Percentiles rank a stretch among this genome's conserved stretches.
Evolutionary conservation across 2,888 invertebrate species (phyloP).

Genomic region (Pollenia amentaria): DNA sequence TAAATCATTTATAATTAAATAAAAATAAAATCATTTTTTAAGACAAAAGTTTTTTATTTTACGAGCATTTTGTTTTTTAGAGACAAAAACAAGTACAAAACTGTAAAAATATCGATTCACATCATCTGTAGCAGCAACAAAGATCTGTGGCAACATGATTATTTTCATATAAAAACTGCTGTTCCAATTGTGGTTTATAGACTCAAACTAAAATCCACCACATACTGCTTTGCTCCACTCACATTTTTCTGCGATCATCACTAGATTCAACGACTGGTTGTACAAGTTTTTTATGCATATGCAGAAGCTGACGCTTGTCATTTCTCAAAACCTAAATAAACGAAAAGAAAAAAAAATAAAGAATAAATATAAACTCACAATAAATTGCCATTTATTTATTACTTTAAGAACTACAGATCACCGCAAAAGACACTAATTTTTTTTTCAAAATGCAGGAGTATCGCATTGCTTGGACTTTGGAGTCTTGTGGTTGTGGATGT

Average conservation of each 20-base stretch:
- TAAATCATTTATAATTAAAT: not conserved
- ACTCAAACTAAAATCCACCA: constrained; percentile 6
- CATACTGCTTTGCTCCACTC: constrained; percentile 1
- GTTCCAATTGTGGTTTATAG: constrained; percentile 67
- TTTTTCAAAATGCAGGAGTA: constrained; percentile 24
- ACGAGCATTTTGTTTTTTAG: constrained; percentile 8
- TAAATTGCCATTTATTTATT: constrained; percentile 54
- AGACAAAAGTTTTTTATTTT: not conserved
- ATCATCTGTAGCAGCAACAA: not conserved
- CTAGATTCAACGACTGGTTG: constrained; percentile 51
- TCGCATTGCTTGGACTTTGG: constrained; percentile 66
- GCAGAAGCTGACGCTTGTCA: constrained; percentile 32
- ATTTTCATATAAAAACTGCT: constrained; percentile 37
- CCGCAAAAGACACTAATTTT: constrained; percentile 43
- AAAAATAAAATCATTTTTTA: constrained; percentile 14
- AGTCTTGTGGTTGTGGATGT: constrained; percentile 41
- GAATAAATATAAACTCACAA: constrained; percentile 29
- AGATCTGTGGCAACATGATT: constrained; percentile 14
- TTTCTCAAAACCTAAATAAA: constrained; percentile 17
- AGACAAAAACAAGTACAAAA: constrained; percentile 6
- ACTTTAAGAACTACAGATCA: constrained; percentile 49
- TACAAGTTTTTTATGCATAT: constrained; percentile 32
- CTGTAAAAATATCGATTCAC: not conserved
- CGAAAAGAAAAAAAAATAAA: not conserved
- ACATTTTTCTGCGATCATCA: constrained; percentile 2